Evolutionary conservation across 2,113 vertebrate species (phyloP).

Genomic region (Emydocephalus ijimae): DNA sequence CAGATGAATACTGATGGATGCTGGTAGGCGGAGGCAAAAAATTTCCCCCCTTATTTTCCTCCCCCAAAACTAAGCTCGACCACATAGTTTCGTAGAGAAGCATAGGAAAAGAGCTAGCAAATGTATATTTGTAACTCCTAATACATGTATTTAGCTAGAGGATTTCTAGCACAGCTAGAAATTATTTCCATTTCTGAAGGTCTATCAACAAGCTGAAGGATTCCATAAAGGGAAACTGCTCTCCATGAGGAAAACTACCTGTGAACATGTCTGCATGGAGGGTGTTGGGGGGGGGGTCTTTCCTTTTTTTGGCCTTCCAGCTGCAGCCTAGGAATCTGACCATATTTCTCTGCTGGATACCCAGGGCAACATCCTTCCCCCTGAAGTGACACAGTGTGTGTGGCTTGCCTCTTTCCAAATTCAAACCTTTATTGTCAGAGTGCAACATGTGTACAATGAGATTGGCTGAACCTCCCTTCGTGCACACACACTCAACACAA

Average conservation of each 20-base stretch:
- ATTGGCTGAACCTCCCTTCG: too few species aligned
- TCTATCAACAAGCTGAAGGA: background rate
- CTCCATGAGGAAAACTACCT: background rate
- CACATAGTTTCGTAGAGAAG: too few species aligned
- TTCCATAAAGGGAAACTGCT: background rate
- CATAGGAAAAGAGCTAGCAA: too few species aligned
- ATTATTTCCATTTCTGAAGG: background rate
- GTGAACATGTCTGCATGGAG: background rate
- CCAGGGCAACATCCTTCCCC: too few species aligned
- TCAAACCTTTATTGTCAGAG: too few species aligned
- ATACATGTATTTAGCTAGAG: background rate
- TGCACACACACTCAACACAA: too few species aligned
- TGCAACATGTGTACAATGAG: too few species aligned
- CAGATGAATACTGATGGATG: too few species aligned
- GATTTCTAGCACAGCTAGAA: background rate
- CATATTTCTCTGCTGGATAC: background rate
- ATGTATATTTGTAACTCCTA: too few species aligned
- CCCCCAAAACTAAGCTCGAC: too few species aligned
- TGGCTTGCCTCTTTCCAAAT: background rate
- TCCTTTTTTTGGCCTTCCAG: background rate
- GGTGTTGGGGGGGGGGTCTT: background rate
- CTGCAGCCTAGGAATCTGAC: background rate
- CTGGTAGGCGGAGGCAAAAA: too few species aligned
- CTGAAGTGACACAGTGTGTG: background rate
- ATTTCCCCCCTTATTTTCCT: too few species aligned